These are phyloP conservation scores for Pitangus sulphuratus DNA, from an alignment of 2,797 vertebrate species.

Conservation along the genomic window DNA sequence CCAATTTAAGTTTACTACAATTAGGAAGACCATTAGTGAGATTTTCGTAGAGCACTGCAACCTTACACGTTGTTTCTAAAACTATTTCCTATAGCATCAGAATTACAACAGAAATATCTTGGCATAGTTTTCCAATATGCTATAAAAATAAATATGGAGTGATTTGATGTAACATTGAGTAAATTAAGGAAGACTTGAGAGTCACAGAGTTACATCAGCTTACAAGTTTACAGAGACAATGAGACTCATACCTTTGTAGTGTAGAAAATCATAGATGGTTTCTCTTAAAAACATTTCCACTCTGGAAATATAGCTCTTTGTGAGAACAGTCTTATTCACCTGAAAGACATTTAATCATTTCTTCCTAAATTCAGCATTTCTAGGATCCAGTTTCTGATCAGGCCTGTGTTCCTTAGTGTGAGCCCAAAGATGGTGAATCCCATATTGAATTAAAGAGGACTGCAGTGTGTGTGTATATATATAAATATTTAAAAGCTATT, in stretches of 20 bases:
- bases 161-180: not conserved
- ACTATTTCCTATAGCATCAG: not conserved
- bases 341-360: not conserved
- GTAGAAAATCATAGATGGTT: not conserved
- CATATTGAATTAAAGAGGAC: not conserved
- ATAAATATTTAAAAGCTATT: not conserved
- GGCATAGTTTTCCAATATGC: not conserved
- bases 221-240: not conserved
- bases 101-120: not conserved
- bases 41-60: not conserved
- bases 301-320: not conserved
- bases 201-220: not conserved
- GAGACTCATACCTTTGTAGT: not conserved
- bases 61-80: not conserved
- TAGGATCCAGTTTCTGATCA: not conserved
- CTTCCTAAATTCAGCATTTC: not conserved
- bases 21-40: not conserved
- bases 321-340: not conserved
- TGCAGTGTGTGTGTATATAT: too few species aligned
- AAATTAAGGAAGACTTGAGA: not conserved
- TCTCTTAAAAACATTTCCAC: not conserved
- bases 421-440: not conserved
- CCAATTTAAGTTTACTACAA: conserved; percentile 8
- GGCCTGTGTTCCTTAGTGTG: not conserved
- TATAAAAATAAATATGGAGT: not conserved